Evolutionary conservation across 2,797 vertebrate genomes (phyloP).

Genomic region (Oreonectes daqikongensis): DNA sequence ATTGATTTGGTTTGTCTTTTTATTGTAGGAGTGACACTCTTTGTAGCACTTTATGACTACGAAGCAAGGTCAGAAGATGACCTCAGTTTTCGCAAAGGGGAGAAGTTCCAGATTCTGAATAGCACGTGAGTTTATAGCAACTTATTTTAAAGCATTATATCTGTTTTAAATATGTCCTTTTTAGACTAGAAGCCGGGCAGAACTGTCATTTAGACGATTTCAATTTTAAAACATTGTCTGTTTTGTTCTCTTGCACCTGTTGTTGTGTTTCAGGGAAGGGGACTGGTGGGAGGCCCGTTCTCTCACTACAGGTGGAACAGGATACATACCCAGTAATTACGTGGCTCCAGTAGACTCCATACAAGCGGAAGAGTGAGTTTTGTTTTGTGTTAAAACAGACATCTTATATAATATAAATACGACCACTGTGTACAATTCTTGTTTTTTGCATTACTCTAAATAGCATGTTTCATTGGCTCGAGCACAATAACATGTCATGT

Average conservation of each 20-base stretch:
- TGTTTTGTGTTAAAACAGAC: conserved; percentile 43
- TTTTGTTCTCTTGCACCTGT: conserved; percentile 9
- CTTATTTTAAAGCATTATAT: conserved; percentile 9
- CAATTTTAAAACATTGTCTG: conserved; percentile 3
- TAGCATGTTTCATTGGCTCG: conserved; percentile 12
- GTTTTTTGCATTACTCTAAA: conserved; percentile 18
- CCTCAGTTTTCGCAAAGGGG: conserved; percentile 98
- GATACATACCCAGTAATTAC: conserved; percentile 99
- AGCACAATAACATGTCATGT: conserved; percentile 12
- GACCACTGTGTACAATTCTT: neutral
- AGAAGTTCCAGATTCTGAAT: conserved; percentile 99
- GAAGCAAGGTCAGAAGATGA: conserved; percentile 98
- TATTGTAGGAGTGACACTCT: conserved; percentile 91
- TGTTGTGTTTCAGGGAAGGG: conserved; percentile 84
- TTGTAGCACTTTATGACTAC: conserved; percentile 98
- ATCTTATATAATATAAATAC: conserved; percentile 23
- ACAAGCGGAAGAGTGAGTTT: conserved; percentile 97
- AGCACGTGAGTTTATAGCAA: conserved; percentile 93
- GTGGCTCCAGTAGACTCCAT: conserved; percentile 99
- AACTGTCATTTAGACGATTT: neutral
- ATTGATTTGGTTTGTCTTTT: conserved; percentile 9
- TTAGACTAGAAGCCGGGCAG: neutral
- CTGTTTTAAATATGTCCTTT: neutral
- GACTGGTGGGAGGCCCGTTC: conserved; percentile 99
- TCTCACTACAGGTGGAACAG: conserved; percentile 94